phyloP scores from a whole-genome alignment of 2,113 vertebrate genomes.

The Collichthys lucidus region DNA sequence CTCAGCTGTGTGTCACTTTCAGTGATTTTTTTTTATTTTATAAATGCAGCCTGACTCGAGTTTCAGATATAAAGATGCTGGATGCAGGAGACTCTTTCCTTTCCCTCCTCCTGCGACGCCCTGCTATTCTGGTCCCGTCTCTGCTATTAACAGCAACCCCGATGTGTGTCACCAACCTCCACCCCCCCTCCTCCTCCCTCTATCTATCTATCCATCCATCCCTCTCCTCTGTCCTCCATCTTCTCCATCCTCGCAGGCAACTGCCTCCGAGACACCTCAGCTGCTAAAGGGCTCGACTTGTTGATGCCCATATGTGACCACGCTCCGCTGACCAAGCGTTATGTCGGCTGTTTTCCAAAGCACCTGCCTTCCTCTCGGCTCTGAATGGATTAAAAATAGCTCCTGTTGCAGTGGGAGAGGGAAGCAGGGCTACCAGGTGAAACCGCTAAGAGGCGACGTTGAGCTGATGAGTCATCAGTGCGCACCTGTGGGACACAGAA shows the following conservation, averaged over 20 bases:
- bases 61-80: slow-evolving; percentile 50
- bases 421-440: not conserved
- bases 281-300: not conserved
- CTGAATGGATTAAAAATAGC: slow-evolving; percentile 63
- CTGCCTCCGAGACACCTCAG: not conserved
- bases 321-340: not conserved
- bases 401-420: slow-evolving; percentile 54
- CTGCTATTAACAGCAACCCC: slow-evolving; percentile 77
- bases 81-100: slow-evolving; percentile 55
- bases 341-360: slow-evolving; percentile 7
- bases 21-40: not conserved
- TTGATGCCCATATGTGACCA: not conserved
- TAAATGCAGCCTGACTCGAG: not conserved
- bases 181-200: slow-evolving; percentile 2
- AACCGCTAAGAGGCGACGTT: slow-evolving; percentile 58
- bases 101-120: slow-evolving; percentile 68
- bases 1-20: not conserved
- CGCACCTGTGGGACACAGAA: slow-evolving; percentile 61
- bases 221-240: slow-evolving; percentile 52
- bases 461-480: slow-evolving; percentile 80
- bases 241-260: slow-evolving; percentile 41
- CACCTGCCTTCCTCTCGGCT: slow-evolving; percentile 22
- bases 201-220: no score
- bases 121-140: slow-evolving; percentile 79
- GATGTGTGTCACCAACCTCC: slow-evolving; percentile 77